Conservation (phyloP, 2,888 invertebrate species). For the Lithosia quadra region DNA sequence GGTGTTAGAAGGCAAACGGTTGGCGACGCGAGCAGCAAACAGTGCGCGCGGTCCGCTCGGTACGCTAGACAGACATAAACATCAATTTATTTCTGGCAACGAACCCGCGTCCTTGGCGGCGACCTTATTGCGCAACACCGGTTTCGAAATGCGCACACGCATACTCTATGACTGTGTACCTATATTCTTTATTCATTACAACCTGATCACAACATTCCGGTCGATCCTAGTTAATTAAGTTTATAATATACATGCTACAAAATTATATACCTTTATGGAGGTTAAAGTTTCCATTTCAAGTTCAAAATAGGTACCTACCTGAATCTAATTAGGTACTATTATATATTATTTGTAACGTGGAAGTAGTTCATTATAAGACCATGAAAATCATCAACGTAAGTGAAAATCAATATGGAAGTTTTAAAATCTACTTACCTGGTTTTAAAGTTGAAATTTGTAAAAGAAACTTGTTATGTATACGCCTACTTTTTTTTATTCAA, state of each 20-base stretch:
- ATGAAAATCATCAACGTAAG: neutral
- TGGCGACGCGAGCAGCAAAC: conserved; percentile 29
- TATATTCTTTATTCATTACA: conserved; percentile 52
- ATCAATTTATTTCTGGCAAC: conserved; percentile 85
- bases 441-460: neutral
- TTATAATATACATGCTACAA: neutral
- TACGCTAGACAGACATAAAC: conserved; percentile 83
- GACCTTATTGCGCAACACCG: conserved; percentile 86
- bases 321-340: neutral
- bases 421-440: too few relatives aligned
- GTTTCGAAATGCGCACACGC: conserved; percentile 79
- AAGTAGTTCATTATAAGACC: neutral
- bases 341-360: neutral
- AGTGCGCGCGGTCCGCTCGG: conserved; percentile 42
- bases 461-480: neutral
- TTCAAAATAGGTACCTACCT: neutral
- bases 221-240: conserved; percentile 20
- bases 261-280: neutral
- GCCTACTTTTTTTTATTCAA: neutral
- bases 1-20: conserved; percentile 27
- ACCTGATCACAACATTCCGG: conserved; percentile 32
- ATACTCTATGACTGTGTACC: conserved; percentile 63
- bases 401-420: neutral
- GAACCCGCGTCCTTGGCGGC: conserved; percentile 85
- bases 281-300: neutral